phyloP scores from a whole-genome alignment of 1,140 invertebrate species.

The Trichonephila inaurata region DNA sequence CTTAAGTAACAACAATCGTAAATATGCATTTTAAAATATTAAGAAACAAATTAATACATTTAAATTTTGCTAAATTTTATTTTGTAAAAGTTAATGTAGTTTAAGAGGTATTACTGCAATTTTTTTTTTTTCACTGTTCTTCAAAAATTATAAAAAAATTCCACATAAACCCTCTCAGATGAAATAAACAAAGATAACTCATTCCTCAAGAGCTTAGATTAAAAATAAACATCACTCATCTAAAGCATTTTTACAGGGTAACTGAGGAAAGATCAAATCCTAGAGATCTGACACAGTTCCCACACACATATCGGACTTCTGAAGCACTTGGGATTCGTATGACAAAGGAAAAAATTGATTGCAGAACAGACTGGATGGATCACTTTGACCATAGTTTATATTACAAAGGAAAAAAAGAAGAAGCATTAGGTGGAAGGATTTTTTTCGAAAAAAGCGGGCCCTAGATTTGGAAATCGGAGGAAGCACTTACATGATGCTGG shows the following conservation, averaged over 20 bases:
- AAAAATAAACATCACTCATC: constrained; percentile 28
- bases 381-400: constrained; percentile 10
- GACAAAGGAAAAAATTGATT: constrained; percentile 55
- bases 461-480: constrained; percentile 67
- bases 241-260: not conserved
- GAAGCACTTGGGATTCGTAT: constrained; percentile 17
- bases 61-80: too few species aligned
- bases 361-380: constrained; percentile 4
- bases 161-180: not conserved
- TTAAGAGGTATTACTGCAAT: too few species aligned
- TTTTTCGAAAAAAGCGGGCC: constrained; percentile 1
- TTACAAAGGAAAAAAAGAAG: not conserved
- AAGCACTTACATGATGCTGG: constrained; percentile 66
- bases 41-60: too few species aligned
- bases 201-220: not conserved
- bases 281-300: constrained; percentile 49
- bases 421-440: not conserved
- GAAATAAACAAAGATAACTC: not conserved
- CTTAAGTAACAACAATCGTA: too few species aligned
- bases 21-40: too few species aligned
- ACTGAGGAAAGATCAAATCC: constrained; percentile 22
- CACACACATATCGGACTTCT: constrained; percentile 11
- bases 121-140: too few species aligned
- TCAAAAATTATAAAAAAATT: not conserved
- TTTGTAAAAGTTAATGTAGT: too few species aligned